Evolutionary conservation across 2,113 vertebrate genomes (phyloP).

Genomic region (Hippocampus zosterae): DNA sequence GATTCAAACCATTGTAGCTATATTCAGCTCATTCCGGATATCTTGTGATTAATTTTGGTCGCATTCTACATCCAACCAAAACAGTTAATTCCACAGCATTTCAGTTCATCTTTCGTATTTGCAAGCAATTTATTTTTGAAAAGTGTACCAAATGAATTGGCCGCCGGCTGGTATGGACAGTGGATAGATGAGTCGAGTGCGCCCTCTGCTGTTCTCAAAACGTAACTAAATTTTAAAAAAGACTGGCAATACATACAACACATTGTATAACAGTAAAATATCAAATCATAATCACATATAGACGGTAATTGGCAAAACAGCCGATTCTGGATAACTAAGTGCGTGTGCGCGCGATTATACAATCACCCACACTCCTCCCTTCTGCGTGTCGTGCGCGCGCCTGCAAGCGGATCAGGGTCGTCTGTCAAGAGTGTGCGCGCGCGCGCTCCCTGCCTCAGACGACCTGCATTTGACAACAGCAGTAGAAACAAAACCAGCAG

Average conservation of each 20-base stretch:
- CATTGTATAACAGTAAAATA: not conserved
- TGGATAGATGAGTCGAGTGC: not conserved
- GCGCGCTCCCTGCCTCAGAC: constrained; percentile 29
- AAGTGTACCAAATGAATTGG: not conserved
- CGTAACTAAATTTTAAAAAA: not conserved
- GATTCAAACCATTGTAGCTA: too few species aligned
- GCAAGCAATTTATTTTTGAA: not conserved
- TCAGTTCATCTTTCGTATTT: not conserved
- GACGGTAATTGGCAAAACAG: not conserved
- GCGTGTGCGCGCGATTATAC: constrained; percentile 57
- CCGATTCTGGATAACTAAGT: constrained; percentile 17
- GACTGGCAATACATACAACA: not conserved
- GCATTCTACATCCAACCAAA: not conserved
- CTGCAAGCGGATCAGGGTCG: constrained; percentile 51
- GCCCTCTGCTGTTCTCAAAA: not conserved
- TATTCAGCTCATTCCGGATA: too few species aligned
- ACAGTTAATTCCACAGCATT: not conserved
- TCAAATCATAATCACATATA: not conserved
- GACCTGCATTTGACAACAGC: constrained; percentile 28
- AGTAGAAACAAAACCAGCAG: constrained; percentile 11
- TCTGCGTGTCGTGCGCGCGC: constrained; percentile 37
- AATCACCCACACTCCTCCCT: constrained; percentile 22
- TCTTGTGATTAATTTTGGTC: not conserved
- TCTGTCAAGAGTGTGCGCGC: constrained; percentile 39
- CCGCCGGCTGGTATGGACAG: not conserved